These are phyloP conservation scores for Muricea muricata DNA, from an alignment of 92 coral and sea anemone genomes.

Conservation along the genomic window DNA sequence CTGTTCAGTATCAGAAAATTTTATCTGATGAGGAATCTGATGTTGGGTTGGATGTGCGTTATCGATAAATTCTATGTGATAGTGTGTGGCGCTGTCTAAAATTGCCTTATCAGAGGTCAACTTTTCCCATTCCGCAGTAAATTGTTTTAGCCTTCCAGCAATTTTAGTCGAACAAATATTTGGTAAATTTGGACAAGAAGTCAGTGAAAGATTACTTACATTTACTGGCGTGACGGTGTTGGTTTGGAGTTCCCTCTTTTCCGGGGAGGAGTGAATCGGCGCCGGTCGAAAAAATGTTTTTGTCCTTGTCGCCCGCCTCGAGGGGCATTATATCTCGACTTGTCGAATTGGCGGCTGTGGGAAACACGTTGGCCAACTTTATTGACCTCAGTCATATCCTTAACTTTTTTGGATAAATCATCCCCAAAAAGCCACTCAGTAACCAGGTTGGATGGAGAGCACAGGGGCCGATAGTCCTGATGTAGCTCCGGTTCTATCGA, in stretches of 20 bases:
- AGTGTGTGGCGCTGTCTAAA: too few species aligned
- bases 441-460: conserved; percentile 5
- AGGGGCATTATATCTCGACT: background rate
- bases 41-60: too few species aligned
- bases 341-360: background rate
- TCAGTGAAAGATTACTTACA: too few species aligned
- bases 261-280: background rate
- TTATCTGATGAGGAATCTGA: conserved; percentile 18
- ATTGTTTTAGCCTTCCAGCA: background rate
- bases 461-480: conserved; percentile 22
- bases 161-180: too few species aligned
- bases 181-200: too few species aligned
- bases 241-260: too few species aligned
- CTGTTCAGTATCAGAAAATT: conserved; percentile 35
- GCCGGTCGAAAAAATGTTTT: conserved; percentile 4
- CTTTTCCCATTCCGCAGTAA: too few species aligned
- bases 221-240: too few species aligned
- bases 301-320: background rate
- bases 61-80: too few species aligned
- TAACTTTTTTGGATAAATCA: background rate
- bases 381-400: background rate
- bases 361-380: conserved; percentile 11
- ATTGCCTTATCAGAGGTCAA: too few species aligned
- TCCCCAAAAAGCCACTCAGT: conserved; percentile 22
- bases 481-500: too few species aligned